Evolutionary conservation across 2,888 invertebrate species (phyloP).

Genomic region (Prosopocoilus inquinatus): DNA sequence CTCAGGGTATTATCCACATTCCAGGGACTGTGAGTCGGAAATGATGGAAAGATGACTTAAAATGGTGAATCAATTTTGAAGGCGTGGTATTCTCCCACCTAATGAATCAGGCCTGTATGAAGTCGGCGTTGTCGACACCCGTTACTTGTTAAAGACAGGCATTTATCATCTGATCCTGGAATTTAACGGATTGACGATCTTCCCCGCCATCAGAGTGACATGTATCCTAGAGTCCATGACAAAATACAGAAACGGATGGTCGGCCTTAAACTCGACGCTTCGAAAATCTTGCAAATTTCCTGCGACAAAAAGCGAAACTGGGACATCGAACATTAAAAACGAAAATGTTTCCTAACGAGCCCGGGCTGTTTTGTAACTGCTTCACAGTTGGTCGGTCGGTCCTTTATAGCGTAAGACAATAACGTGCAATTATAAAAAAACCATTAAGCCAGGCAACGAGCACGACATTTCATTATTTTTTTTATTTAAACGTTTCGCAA

Average conservation of each 20-base stretch:
- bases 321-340: conserved; percentile 17
- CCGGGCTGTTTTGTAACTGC: conserved; percentile 6
- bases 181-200: conserved; percentile 80
- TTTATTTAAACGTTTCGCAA: conserved; percentile 30
- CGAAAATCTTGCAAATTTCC: conserved; percentile 49
- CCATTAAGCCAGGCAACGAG: conserved; percentile 32
- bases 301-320: conserved; percentile 30
- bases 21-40: too few species aligned
- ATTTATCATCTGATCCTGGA: conserved; percentile 67
- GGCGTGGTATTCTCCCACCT: too few species aligned
- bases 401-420: conserved; percentile 7
- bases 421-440: conserved; percentile 28
- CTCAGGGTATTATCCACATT: too few species aligned
- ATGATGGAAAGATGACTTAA: too few species aligned
- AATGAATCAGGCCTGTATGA: too few species aligned
- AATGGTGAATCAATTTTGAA: too few species aligned
- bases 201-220: conserved; percentile 77
- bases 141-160: not conserved
- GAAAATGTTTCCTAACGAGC: conserved; percentile 18
- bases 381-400: conserved; percentile 4
- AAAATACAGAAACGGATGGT: conserved; percentile 82
- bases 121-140: too few species aligned
- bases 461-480: conserved; percentile 31
- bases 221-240: conserved; percentile 79
- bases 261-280: conserved; percentile 72